Base-by-base conservation (phyloP, 1,140 invertebrate genomes). In the Solenopsis fugax region DNA sequence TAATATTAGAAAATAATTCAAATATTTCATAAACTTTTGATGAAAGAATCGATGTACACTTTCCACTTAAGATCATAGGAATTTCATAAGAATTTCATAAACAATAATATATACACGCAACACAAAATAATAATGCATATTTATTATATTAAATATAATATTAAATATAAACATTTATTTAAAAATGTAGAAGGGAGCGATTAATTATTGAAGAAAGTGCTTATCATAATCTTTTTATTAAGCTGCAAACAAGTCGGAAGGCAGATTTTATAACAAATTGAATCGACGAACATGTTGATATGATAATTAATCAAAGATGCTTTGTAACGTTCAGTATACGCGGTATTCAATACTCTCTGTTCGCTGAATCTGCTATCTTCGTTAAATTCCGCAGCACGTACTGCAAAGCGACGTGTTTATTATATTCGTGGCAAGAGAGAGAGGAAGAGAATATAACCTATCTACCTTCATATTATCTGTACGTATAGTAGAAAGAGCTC, bases 321-420 rank as follows among this genome's bases (percentile, higher is more conserved):
- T 78, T 85, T 85, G 82, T 85, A 85, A 85, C 65, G 58, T 52
- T 78, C 82, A 62, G 34, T 52, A 21, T 34, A 24, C 69, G 37
- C 50, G 48, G 21, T 78, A 85, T 85, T 85, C 82, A 85, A 85
- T 85, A 85, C 29, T 13, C 52, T 52, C 54, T 45, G 54, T 77
- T 76, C 60, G 64, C 48, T 69, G 80, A 37, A 67, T 65, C 37
- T 58, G 45, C 71, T 62, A 58, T 56, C 48, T 88, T 72, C 76
- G 69, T 73, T 82, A 86, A 88, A 82, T 88, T 89, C 72, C 88
- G 54, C 50, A 34, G 62, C 82, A 89, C 88, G 87, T 89, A 89
- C 76, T 50, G 29, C 54, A 45, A 87, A 87, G 81, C 82, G 80
- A 85, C 67, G 62, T 86, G 88, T 89, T 88, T 88, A 88, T 89